Conservation (phyloP, 2,888 invertebrate species). For the Chaitophorus viminalis region DNA sequence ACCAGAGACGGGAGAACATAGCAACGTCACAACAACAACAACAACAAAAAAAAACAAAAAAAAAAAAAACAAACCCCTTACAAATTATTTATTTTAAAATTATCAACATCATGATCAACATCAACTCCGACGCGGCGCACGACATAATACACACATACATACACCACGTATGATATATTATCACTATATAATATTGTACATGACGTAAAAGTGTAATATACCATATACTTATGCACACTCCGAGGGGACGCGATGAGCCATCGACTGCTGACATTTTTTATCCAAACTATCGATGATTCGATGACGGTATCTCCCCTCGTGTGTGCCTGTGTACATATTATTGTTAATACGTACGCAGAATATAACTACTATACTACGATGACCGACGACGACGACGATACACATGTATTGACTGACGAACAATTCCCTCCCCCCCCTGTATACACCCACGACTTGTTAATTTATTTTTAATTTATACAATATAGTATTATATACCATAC, state of each 20-base stretch:
- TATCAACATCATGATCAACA: neutral
- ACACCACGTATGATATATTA: no score
- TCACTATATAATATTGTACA: no score
- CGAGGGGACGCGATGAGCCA: neutral
- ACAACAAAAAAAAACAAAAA: constrained; percentile 27
- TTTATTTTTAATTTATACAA: constrained; percentile 43
- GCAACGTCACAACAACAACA: neutral
- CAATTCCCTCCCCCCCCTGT: neutral
- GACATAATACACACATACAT: no score
- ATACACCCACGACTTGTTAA: constrained; percentile 4
- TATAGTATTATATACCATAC: neutral
- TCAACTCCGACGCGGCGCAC: constrained; percentile 41
- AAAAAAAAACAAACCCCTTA: neutral
- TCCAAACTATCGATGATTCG: constrained; percentile 15
- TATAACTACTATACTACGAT: neutral
- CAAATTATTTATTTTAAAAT: constrained; percentile 57
- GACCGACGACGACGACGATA: constrained; percentile 18
- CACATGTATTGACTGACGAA: neutral
- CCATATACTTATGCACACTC: neutral
- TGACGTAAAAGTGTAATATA: no score
- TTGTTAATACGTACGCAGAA: no score
- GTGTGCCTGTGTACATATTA: neutral
- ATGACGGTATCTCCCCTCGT: neutral
- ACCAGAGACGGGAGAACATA: neutral
- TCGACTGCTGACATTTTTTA: constrained; percentile 37